Evolutionary conservation across 2,113 vertebrate species (phyloP).

Genomic region (Dissostichus mawsoni): DNA sequence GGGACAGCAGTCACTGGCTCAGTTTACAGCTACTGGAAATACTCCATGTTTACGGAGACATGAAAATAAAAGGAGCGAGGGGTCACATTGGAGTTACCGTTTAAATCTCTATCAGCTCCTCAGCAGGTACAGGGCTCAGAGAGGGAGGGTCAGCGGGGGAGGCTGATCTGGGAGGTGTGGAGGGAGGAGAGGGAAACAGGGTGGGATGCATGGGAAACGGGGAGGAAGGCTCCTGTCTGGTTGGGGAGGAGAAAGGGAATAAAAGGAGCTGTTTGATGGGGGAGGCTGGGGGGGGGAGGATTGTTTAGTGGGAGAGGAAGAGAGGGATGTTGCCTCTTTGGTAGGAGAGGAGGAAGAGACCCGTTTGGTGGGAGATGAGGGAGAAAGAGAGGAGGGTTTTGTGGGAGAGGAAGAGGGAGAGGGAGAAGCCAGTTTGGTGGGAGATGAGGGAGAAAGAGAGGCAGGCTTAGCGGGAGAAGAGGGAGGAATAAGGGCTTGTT

Average conservation of each 20-base stretch:
- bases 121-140: constrained; percentile 14
- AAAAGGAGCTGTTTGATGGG: constrained; percentile 41
- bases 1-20: constrained; percentile 59
- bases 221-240: constrained; percentile 42
- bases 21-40: constrained; percentile 57
- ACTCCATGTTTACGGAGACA: constrained; percentile 2
- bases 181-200: constrained; percentile 75
- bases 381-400: constrained; percentile 43
- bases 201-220: constrained; percentile 50
- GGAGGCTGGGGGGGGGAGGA: constrained; percentile 22
- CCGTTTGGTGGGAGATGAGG: constrained; percentile 1
- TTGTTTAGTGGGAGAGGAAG: constrained; percentile 23
- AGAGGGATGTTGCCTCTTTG: neutral
- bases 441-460: constrained; percentile 25
- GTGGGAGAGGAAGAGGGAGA: constrained; percentile 30
- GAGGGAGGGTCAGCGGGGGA: constrained; percentile 30
- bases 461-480: constrained; percentile 17
- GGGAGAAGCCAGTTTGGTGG: constrained; percentile 40
- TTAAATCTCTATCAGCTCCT: constrained; percentile 53
- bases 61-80: neutral
- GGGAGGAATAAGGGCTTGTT: neutral
- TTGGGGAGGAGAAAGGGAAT: constrained; percentile 50
- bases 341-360: neutral
- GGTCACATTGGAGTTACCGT: neutral
- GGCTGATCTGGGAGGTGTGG: constrained; percentile 60